phyloP scores from a whole-genome alignment of 2,888 invertebrate genomes.

The Mermis nigrescens region DNA sequence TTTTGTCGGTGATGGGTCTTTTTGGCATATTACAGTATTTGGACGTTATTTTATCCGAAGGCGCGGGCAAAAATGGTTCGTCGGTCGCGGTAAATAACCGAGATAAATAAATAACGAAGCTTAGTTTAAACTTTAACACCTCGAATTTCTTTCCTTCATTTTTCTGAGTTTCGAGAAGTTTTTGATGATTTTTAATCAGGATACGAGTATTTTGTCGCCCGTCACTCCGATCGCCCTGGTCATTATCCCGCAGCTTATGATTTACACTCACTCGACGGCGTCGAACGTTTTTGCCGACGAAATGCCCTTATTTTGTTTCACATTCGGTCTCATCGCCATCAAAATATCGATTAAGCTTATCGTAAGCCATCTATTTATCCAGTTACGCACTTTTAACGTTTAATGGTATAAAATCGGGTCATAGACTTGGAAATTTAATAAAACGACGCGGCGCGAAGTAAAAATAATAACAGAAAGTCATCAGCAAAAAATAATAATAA shows the following conservation, averaged over 20 bases:
- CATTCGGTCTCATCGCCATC: constrained; percentile 84
- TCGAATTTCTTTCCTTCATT: no score
- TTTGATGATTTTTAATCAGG: constrained; percentile 43
- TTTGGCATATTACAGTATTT: constrained; percentile 28
- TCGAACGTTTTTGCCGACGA: constrained; percentile 47
- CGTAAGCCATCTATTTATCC: constrained; percentile 48
- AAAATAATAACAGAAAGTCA: no score
- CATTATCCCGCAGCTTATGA: constrained; percentile 71
- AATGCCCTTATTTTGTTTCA: constrained; percentile 72
- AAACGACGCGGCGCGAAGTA: no score
- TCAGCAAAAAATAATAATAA: no score
- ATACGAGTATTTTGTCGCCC: constrained; percentile 87
- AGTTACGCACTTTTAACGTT: no score
- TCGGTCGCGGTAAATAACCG: constrained; percentile 77
- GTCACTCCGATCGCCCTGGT: constrained; percentile 78
- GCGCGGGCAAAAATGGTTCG: constrained; percentile 94
- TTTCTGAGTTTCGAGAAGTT: no score
- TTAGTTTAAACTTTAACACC: no score
- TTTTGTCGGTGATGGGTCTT: neutral
- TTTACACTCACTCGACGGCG: constrained; percentile 68
- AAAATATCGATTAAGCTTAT: constrained; percentile 88
- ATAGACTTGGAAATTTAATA: no score
- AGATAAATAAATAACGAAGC: no score
- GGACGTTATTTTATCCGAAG: constrained; percentile 45
- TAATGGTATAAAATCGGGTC: no score